A percentile compares a stretch with the other conserved stretches of the same genome.
Evolutionary conservation across 2,113 vertebrate genomes (phyloP).

Genomic region (Pimephales promelas): DNA sequence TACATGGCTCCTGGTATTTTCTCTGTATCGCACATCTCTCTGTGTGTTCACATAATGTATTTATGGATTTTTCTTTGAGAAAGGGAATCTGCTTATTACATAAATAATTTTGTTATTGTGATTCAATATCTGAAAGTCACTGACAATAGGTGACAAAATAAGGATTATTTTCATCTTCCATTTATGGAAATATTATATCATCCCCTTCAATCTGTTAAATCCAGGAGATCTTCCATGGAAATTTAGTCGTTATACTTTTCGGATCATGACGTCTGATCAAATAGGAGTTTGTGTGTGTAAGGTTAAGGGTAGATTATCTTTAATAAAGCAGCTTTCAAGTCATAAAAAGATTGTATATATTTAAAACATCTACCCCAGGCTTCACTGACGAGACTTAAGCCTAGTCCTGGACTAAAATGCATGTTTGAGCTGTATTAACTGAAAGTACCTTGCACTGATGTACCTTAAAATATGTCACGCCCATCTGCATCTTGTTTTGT

Average conservation of each 20-base stretch:
- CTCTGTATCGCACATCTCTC: background rate
- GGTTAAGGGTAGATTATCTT: background rate
- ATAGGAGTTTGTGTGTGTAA: background rate
- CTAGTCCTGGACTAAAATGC: too few species aligned
- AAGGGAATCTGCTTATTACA: constrained; percentile 4
- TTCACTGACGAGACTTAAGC: too few species aligned
- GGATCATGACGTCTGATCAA: too few species aligned
- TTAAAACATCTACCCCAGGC: too few species aligned
- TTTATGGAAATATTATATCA: constrained; percentile 1
- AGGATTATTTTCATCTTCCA: background rate
- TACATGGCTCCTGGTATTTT: constrained; percentile 29
- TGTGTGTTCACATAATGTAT: background rate
- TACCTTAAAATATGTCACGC: too few species aligned
- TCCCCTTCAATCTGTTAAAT: background rate
- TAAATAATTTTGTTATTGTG: constrained; percentile 13
- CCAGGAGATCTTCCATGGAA: too few species aligned
- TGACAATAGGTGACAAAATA: background rate
- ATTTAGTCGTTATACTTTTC: too few species aligned
- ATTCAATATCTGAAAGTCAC: background rate
- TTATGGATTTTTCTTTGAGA: constrained; percentile 7
- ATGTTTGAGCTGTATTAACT: too few species aligned
- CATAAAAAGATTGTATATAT: background rate
- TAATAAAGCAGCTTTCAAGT: background rate
- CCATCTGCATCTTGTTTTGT: too few species aligned
- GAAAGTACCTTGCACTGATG: too few species aligned